Percentiles rank a stretch among this genome's conserved stretches.
These are phyloP conservation scores for Siphamia tubifer DNA, from an alignment of 2,113 vertebrate genomes.

Conservation along the genomic window DNA sequence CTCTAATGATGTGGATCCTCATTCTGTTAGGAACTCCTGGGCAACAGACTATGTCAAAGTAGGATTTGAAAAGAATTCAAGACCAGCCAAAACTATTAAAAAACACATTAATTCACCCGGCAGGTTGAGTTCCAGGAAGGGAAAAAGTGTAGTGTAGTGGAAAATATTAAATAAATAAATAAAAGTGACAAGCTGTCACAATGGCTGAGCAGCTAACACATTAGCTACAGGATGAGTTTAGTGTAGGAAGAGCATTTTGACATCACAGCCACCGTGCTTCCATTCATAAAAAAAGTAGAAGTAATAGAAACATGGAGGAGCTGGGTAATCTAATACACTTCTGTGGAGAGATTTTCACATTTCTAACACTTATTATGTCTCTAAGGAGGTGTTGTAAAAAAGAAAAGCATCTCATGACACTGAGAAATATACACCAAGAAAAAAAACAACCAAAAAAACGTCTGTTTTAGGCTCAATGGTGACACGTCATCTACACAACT, in stretches of 20 bases:
- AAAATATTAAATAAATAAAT: no score
- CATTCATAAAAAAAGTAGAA: constrained; percentile 42
- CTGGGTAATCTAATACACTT: constrained; percentile 24
- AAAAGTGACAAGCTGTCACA: constrained; percentile 54
- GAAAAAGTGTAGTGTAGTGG: constrained; percentile 27
- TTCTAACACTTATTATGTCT: constrained; percentile 4
- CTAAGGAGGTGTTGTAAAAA: constrained; percentile 6
- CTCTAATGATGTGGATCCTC: constrained; percentile 57
- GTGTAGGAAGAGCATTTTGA: constrained; percentile 37
- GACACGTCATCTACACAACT: no score
- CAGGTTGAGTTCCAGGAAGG: constrained; percentile 8
- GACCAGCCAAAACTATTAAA: constrained; percentile 36
- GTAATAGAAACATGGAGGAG: constrained; percentile 21
- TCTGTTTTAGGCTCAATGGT: no score
- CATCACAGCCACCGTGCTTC: constrained; percentile 8
- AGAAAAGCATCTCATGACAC: no score
- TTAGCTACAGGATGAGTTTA: constrained; percentile 39
- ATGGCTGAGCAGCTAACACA: constrained; percentile 34
- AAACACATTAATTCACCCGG: constrained; percentile 45
- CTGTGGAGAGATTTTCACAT: constrained; percentile 6
- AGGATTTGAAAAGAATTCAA: constrained; percentile 49
- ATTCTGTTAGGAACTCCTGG: constrained; percentile 36
- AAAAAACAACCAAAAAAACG: no score
- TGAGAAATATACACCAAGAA: no score
- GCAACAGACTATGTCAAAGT: constrained; percentile 50